Conservation (phyloP, 2,113 vertebrate species). For the Fulica atra region DNA sequence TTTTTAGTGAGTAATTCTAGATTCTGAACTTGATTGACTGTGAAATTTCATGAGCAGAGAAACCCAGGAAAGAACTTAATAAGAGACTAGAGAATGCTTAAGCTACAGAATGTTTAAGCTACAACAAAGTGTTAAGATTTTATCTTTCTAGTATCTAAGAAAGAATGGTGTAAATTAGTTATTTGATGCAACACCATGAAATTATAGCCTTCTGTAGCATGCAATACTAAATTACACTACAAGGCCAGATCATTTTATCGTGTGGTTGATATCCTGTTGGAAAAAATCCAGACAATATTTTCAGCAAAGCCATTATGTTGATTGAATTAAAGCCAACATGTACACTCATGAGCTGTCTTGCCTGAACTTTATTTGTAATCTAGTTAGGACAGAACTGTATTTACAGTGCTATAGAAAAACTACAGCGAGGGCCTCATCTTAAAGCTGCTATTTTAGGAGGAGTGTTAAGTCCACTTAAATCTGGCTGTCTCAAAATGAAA, state of each 20-base stretch:
- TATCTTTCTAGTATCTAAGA: background rate
- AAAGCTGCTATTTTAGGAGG: background rate
- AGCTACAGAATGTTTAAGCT: background rate
- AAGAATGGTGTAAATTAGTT: background rate
- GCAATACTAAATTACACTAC: background rate
- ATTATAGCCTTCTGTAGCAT: background rate
- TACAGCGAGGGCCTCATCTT: background rate
- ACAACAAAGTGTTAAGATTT: background rate
- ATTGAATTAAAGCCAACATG: background rate
- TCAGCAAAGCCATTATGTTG: constrained; percentile 15
- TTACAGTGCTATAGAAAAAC: background rate
- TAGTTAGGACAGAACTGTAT: background rate
- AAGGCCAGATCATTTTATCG: background rate
- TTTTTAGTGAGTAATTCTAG: background rate
- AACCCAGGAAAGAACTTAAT: background rate
- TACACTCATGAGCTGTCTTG: background rate
- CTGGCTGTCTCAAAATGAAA: background rate
- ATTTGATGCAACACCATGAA: background rate
- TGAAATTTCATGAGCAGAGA: background rate
- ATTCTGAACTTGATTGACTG: background rate
- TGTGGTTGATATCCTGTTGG: background rate
- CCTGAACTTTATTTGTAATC: background rate
- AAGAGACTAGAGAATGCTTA: background rate
- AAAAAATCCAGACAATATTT: constrained; percentile 26
- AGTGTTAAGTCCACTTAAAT: background rate